These are phyloP conservation scores for Euphonia xanthogaster DNA, from an alignment of 2,797 vertebrate species.

Conservation along the genomic window DNA sequence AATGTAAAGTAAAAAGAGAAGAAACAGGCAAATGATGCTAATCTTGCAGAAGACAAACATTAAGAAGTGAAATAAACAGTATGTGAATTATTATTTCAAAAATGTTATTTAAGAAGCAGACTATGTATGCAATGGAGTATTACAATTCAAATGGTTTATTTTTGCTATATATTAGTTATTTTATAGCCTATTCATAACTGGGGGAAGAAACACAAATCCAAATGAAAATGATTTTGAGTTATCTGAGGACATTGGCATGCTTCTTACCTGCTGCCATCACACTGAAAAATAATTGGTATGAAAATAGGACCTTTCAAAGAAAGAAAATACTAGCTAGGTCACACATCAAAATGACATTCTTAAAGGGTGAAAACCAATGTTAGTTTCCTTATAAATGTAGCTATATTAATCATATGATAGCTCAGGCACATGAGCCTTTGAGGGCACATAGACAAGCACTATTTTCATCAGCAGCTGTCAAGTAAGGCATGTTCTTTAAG, in stretches of 20 bases:
- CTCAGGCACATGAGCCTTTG: neutral
- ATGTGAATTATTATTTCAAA: neutral
- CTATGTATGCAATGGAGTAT: neutral
- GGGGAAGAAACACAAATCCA: neutral
- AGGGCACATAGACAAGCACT: neutral
- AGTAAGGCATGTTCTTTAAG: neutral
- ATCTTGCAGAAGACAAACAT: neutral
- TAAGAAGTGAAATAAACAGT: neutral
- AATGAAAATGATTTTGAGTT: neutral
- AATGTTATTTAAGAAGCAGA: neutral
- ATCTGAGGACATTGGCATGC: neutral
- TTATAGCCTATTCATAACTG: neutral
- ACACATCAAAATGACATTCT: constrained; percentile 51
- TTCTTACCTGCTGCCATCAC: constrained; percentile 3
- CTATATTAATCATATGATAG: neutral
- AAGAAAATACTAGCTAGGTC: neutral
- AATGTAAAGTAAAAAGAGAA: neutral
- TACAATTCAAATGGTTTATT: neutral
- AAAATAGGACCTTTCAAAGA: neutral
- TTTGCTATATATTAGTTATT: neutral
- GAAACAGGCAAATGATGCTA: neutral
- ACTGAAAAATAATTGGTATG: neutral
- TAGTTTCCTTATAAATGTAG: constrained; percentile 34
- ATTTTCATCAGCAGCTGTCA: neutral
- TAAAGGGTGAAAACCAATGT: constrained; percentile 14